Percentiles rank a stretch among this genome's conserved stretches.
These are phyloP conservation scores for Mycalesis mineus DNA, from an alignment of 2,888 invertebrate species.

Conservation along the genomic window DNA sequence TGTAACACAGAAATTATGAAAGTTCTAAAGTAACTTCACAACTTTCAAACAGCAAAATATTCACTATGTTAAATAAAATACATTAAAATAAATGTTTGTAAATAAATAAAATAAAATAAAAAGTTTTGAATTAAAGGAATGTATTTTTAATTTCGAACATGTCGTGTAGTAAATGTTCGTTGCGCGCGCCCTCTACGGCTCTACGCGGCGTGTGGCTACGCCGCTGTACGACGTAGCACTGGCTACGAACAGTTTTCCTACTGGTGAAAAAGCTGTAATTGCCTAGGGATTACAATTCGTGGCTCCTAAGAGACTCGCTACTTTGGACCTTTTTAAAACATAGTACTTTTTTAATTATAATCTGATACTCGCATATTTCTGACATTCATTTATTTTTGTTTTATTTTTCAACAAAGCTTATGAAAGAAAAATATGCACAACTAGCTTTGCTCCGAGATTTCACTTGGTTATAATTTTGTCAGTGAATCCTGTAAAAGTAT, in stretches of 20 bases:
- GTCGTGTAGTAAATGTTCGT: conserved; percentile 36
- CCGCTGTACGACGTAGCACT: conserved; percentile 69
- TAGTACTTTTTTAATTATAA: too few relatives aligned
- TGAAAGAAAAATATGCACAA: too few relatives aligned
- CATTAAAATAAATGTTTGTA: background rate
- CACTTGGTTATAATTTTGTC: too few relatives aligned
- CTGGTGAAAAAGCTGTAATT: background rate
- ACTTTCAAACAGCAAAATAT: background rate
- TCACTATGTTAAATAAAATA: background rate
- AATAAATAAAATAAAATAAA: conserved; percentile 9
- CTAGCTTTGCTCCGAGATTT: too few relatives aligned
- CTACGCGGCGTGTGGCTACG: conserved; percentile 58
- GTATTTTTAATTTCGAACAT: conserved; percentile 33
- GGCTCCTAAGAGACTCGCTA: background rate
- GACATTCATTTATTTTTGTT: too few relatives aligned
- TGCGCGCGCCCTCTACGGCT: conserved; percentile 31
- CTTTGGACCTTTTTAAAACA: background rate
- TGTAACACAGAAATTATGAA: conserved; percentile 13
- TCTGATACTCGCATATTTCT: too few relatives aligned
- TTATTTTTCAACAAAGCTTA: too few relatives aligned
- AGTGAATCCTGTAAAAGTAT: too few relatives aligned
- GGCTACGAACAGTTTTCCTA: conserved; percentile 27
- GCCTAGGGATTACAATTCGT: background rate
- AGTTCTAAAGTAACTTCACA: conserved; percentile 8
- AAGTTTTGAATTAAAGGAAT: background rate